phyloP scores from a whole-genome alignment of 2,113 vertebrate genomes.

The Spheniscus mendiculus region DNA sequence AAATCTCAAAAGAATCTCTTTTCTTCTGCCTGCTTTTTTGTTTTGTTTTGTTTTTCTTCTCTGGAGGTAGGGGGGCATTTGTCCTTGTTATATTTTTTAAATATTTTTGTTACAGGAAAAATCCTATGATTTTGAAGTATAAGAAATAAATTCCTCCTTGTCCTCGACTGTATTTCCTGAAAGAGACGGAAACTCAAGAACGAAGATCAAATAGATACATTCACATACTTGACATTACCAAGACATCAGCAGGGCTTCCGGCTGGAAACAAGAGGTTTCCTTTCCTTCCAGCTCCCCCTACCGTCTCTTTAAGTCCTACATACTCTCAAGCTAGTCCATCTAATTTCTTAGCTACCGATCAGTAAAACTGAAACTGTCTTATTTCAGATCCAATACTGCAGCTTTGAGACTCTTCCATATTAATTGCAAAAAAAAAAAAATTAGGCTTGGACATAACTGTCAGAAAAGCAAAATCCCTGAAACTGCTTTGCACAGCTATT shows the following conservation, averaged over 20 bases:
- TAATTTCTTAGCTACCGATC: not conserved
- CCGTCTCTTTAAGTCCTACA: not conserved
- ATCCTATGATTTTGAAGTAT: not conserved
- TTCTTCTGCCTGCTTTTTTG: not conserved
- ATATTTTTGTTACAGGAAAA: not conserved
- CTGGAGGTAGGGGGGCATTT: not conserved
- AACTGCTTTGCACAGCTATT: not conserved
- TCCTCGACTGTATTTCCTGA: not conserved
- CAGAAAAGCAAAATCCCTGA: not conserved
- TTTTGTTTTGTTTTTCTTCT: not conserved
- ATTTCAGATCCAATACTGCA: not conserved
- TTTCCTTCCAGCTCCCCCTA: constrained; percentile 41
- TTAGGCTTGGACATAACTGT: not conserved
- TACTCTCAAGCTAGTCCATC: not conserved
- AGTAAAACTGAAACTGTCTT: not conserved
- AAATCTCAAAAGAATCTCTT: not conserved
- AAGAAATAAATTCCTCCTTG: not conserved
- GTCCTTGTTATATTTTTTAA: not conserved
- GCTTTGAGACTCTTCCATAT: not conserved
- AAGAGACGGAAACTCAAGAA: not conserved
- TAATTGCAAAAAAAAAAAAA: not conserved
- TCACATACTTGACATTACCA: not conserved
- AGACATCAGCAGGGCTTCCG: not conserved
- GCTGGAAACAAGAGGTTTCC: not conserved
- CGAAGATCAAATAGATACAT: not conserved